Conservation (phyloP, 1,140 invertebrate species). For the Drosophila watanabei region DNA sequence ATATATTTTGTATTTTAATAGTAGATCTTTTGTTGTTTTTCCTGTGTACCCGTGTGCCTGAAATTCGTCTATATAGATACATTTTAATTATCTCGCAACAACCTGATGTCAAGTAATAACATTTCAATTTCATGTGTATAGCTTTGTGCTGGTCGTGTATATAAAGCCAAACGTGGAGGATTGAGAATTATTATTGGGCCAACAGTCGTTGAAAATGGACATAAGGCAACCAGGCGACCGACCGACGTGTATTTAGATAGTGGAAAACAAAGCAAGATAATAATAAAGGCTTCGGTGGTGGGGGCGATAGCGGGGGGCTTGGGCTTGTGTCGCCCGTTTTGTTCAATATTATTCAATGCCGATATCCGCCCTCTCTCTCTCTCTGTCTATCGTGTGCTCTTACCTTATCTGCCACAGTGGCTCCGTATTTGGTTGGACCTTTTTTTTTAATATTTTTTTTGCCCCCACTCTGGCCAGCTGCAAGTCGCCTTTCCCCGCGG, state of each 20-base stretch:
- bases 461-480: conserved; percentile 29
- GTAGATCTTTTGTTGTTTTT: background rate
- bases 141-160: conserved; percentile 20
- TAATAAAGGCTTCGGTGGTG: conserved; percentile 34
- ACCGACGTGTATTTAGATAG: conserved; percentile 78
- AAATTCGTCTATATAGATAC: conserved; percentile 61
- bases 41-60: conserved; percentile 30
- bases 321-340: conserved; percentile 56
- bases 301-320: conserved; percentile 9
- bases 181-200: conserved; percentile 47
- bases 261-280: conserved; percentile 64
- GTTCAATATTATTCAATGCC: conserved; percentile 78
- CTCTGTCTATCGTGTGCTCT: conserved; percentile 16
- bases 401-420: conserved; percentile 63
- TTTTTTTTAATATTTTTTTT: conserved; percentile 18
- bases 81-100: conserved; percentile 69
- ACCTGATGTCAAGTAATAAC: conserved; percentile 60
- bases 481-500: conserved; percentile 15
- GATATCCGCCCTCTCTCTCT: conserved; percentile 31
- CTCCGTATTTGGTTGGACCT: conserved; percentile 60
- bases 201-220: conserved; percentile 54
- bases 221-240: conserved; percentile 58
- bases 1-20: background rate
- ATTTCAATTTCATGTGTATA: conserved; percentile 51
- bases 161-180: conserved; percentile 44